phyloP scores from a whole-genome alignment of 2,888 invertebrate species.

The Seira ritae region DNA sequence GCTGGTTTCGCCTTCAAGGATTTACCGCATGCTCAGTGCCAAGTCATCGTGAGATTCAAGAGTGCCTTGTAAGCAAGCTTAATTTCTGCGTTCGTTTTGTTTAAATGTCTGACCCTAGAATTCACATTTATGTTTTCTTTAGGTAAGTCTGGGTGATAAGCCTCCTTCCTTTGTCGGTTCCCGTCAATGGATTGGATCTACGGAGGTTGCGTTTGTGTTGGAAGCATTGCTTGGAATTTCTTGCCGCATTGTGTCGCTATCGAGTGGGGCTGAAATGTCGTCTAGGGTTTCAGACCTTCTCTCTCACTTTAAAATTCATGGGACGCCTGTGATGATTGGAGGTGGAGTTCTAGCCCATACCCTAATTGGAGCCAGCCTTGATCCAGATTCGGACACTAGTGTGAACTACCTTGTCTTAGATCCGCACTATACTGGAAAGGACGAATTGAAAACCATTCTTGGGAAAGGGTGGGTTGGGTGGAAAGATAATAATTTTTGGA shows the following conservation, averaged over 20 bases:
- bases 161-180: conserved; percentile 90
- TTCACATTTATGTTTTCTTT: conserved; percentile 1
- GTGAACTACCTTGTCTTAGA: conserved; percentile 96
- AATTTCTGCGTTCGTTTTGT: too few species aligned
- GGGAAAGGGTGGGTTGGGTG: conserved; percentile 98
- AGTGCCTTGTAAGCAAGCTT: conserved; percentile 85
- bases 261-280: conserved; percentile 89
- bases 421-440: conserved; percentile 96
- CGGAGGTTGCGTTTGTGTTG: conserved; percentile 95
- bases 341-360: conserved; percentile 99
- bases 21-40: conserved; percentile 87
- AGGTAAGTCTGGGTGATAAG: conserved; percentile 89
- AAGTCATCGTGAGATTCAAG: conserved; percentile 90
- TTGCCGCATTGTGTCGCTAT: conserved; percentile 88
- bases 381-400: conserved; percentile 86
- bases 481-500: conserved; percentile 97
- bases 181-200: conserved; percentile 98
- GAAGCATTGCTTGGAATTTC: conserved; percentile 87
- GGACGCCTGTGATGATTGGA: conserved; percentile 99
- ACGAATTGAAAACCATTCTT: conserved; percentile 85
- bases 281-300: conserved; percentile 81
- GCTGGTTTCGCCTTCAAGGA: conserved; percentile 94
- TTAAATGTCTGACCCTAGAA: background rate
- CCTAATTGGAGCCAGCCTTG: conserved; percentile 88
- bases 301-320: conserved; percentile 93